Base-by-base conservation (phyloP, 1,140 invertebrate genomes). In the Cydia amplana region DNA sequence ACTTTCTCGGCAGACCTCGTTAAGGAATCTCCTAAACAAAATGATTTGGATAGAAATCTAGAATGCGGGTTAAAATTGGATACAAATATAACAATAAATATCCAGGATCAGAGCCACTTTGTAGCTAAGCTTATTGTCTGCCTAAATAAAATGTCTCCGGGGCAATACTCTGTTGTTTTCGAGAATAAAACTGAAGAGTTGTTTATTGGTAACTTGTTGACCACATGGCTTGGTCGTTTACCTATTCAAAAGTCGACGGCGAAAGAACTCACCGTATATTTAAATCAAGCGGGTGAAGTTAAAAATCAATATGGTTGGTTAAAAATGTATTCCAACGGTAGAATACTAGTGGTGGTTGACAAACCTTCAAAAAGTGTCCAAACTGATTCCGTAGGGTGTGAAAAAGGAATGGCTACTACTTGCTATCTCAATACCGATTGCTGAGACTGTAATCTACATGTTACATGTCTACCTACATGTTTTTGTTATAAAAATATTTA, bases 171-270 rank as follows among this genome's bases (percentile, higher is more conserved):
- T 7, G 76, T 82, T n/a, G 63, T 85, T 67, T 75, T 87, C 60
- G 76, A 86, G 63, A 80, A 86, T 65, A 78, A 89, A 70, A 81
- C 83, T 18, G 87, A 85, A 67, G 82, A 78, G 74, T 36, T 74
- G 9, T 85, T 90, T 23, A 77, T 87, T 16, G 81, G 80, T 32
- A 83, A 80, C 43, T 74, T 90, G 74, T 80, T 78, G 75, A 75
- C 60, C 28, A 76, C 32, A 23, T 80, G 78, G 20, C 79, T 77
- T 16, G 75, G 81, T 70, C 79, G 74, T 32, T 72, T 76, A 6
- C 86, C 82, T 2, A 82, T 90, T 65, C 82, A 80, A 65, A 80
- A 73, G 46, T 82, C 80, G 2, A 72, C 79, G 16, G 84, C 82
- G 12, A 83, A 80, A 23, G 80, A 85, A 78, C 82, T 85, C n/a